A percentile compares a stretch with the other conserved stretches of the same genome.
These are phyloP conservation scores for Hyalella azteca DNA, from an alignment of 2,888 invertebrate species.

Conservation along the genomic window DNA sequence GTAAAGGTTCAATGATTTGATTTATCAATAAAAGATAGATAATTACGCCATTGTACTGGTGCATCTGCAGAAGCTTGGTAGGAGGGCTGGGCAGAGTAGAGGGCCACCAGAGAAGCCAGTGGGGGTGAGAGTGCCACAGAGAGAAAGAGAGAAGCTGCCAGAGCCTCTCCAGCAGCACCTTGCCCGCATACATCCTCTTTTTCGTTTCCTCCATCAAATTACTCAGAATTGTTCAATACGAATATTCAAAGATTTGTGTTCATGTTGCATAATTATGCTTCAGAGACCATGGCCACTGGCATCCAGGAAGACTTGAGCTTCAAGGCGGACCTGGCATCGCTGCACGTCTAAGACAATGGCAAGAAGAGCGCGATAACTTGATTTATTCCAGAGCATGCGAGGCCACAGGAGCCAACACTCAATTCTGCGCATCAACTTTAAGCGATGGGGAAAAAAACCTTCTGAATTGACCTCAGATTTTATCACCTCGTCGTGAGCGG, in stretches of 20 bases:
- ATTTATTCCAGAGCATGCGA: slow-evolving; percentile 18
- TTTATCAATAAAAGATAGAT: too few relatives aligned
- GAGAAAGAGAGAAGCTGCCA: slow-evolving; percentile 26
- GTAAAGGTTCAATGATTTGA: too few relatives aligned
- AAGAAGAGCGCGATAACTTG: neutral
- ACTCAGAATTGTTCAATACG: neutral
- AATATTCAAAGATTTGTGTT: neutral
- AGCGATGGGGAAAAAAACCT: slow-evolving; percentile 8
- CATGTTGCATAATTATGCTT: too few relatives aligned
- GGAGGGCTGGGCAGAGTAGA: slow-evolving; percentile 19
- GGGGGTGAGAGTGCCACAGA: slow-evolving; percentile 24
- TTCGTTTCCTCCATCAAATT: neutral
- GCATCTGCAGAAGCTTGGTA: slow-evolving; percentile 11
- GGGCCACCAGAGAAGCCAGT: slow-evolving; percentile 9
- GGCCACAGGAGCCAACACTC: slow-evolving; percentile 7
- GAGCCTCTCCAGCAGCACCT: slow-evolving; percentile 13
- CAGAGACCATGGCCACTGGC: too few relatives aligned
- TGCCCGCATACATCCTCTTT: neutral
- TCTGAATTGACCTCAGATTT: slow-evolving; percentile 17
- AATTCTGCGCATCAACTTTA: slow-evolving; percentile 37
- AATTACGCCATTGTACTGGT: too few relatives aligned
- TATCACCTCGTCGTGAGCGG: neutral
- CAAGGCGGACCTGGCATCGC: too few relatives aligned
- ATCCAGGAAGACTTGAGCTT: neutral
- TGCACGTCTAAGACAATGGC: neutral